A percentile compares a stretch with the other conserved stretches of the same genome.
phyloP scores from a whole-genome alignment of 2,113 vertebrate genomes.

The Apteryx mantelli region DNA sequence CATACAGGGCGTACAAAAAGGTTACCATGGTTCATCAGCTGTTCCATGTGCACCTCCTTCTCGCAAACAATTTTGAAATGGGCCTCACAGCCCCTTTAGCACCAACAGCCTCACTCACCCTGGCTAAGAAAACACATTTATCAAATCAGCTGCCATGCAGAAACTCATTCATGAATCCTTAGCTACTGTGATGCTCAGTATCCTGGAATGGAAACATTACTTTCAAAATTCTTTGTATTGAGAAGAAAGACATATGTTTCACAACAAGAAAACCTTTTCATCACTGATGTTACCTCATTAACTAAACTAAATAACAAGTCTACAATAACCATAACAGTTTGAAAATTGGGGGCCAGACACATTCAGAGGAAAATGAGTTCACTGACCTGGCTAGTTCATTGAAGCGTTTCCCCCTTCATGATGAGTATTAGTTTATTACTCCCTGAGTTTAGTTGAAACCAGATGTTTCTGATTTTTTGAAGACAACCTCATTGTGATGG shows the following conservation, averaged over 20 bases:
- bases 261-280: background rate
- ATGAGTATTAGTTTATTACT: constrained; percentile 44
- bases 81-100: background rate
- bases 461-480: constrained; percentile 43
- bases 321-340: background rate
- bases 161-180: background rate
- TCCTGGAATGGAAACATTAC: background rate
- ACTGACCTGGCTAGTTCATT: constrained; percentile 32
- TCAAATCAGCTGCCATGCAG: background rate
- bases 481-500: background rate
- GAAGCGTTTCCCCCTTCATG: constrained; percentile 20
- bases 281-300: background rate
- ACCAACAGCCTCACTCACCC: background rate
- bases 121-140: background rate
- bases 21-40: background rate
- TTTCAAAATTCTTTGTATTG: background rate
- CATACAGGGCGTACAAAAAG: background rate
- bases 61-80: background rate
- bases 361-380: constrained; percentile 35
- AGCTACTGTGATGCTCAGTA: background rate
- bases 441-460: constrained; percentile 28
- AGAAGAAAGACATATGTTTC: background rate
- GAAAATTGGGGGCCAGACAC: background rate
- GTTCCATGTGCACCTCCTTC: background rate
- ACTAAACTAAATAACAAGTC: background rate